A percentile compares a stretch with the other conserved stretches of the same genome.
Conservation (phyloP, 2,797 vertebrate species). For the Rhynchonycteris naso region DNA sequence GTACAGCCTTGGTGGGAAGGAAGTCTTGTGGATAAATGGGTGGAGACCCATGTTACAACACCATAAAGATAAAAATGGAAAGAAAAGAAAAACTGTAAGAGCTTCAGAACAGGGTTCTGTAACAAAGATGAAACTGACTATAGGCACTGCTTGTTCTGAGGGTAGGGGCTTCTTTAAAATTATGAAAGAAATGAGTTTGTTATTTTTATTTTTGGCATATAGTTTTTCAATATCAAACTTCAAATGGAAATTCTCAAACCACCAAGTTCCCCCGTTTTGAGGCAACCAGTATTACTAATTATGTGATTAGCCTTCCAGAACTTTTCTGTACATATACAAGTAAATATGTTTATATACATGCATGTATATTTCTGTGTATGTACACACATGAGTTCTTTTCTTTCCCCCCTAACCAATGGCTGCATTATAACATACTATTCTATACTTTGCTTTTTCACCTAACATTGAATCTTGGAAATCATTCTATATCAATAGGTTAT, state of each 20-base stretch:
- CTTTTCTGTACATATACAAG: background rate
- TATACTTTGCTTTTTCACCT: background rate
- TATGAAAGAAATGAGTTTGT: constrained; percentile 8
- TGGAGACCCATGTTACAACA: constrained; percentile 33
- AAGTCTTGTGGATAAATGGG: constrained; percentile 36
- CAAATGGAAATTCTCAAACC: constrained; percentile 48
- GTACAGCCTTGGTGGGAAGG: constrained; percentile 52
- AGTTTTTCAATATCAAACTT: constrained; percentile 63
- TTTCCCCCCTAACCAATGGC: background rate
- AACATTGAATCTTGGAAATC: constrained; percentile 38
- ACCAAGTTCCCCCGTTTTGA: background rate
- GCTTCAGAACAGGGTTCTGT: background rate
- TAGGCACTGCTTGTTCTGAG: background rate
- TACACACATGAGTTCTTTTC: background rate
- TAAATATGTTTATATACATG: background rate
- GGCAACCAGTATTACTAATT: constrained; percentile 32
- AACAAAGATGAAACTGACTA: background rate
- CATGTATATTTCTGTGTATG: background rate
- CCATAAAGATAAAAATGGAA: constrained; percentile 67
- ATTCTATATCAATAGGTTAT: background rate
- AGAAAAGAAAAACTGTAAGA: constrained; percentile 46
- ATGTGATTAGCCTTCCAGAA: background rate
- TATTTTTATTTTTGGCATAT: constrained; percentile 35
- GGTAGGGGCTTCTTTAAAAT: constrained; percentile 30
- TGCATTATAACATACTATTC: constrained; percentile 13